Evolutionary conservation across 2,797 vertebrate genomes (phyloP), one percentile per base, ranked within the genome.

Genomic region (Bucorvus abyssinicus): DNA sequence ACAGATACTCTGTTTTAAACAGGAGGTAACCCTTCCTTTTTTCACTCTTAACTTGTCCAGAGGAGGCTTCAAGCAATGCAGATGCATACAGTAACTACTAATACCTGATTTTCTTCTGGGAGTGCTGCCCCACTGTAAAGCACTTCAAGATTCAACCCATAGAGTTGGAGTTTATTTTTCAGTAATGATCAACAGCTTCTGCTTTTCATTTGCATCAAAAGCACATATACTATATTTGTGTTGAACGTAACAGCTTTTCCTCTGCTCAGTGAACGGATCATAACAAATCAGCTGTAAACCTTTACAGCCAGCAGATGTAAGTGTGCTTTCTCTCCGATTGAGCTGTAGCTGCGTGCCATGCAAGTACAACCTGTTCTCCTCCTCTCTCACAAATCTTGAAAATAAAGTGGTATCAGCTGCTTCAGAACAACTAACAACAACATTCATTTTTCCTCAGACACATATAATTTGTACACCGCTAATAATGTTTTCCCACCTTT

Each of bases 241-340:
- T 47, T 69, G n/a, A 59, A 93, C 18, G 3, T n/a, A 45, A n/a
- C 45, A 40, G 53, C 84, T 95, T 84, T 74, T 64, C 59, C 70
- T 93, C 93, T 84, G 55, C 64, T 94, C 87, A 60, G 42, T 70
- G 89, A 89, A 53, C 23, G 76, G 61, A 78, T 96, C 67, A 87
- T 34, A 84, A 88, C 93, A 96, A 94, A 92, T 81, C 70, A 94
- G 53, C 38, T 90, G 90, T 86, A 94, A 93, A 93, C 17, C 64
- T 94, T 80, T 81, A 67, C 36, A 83, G 22, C 64, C 64, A 85
- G 32, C 80, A 89, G 59, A 71, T 49, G 9, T 32, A 90, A 84
- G 32, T 7, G 12, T 44, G 55, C 64, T 92, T 94, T 68, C 85
- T 86, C 79, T 73, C 52, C 56, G 2, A 34, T 20, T 82, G 38